phyloP scores from a whole-genome alignment of 2,113 vertebrate genomes.

The Passer montanus region DNA sequence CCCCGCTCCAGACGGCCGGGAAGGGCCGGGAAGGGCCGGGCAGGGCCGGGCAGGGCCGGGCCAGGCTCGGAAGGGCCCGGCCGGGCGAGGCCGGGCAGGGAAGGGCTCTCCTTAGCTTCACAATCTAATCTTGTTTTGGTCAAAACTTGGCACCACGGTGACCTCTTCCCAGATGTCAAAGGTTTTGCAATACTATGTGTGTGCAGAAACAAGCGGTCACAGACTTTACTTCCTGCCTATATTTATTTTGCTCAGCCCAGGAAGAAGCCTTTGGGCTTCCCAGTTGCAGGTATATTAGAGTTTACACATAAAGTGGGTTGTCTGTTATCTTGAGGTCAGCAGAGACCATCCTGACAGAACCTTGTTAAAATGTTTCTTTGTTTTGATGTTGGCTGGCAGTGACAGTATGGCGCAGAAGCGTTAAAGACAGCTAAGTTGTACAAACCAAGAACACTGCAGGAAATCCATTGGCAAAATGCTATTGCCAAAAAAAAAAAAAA shows the following conservation, averaged over 20 bases:
- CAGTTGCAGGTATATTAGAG: not conserved
- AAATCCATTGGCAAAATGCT: not conserved
- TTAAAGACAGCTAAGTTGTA: not conserved
- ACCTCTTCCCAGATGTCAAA: rapidly evolving
- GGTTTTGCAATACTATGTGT: not conserved
- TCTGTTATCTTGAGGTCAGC: not conserved
- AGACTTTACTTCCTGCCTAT: not conserved
- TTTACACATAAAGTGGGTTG: rapidly evolving
- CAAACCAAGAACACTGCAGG: not conserved
- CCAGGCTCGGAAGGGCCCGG: not conserved
- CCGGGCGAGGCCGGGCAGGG: not conserved
- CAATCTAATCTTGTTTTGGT: not conserved
- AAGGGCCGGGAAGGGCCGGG: not conserved
- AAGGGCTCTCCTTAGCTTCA: not conserved
- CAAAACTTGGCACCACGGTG: not conserved
- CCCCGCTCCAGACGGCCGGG: not conserved
- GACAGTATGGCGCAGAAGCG: not conserved
- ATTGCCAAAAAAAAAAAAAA: not conserved
- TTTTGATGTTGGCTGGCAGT: not conserved
- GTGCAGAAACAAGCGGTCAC: not conserved
- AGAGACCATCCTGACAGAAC: not conserved
- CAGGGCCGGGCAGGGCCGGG: not conserved
- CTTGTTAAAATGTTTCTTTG: not conserved
- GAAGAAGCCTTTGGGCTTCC: not conserved
- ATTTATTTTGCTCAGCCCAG: not conserved